A percentile compares a stretch with the other conserved stretches of the same genome.
Conservation (phyloP, 2,797 vertebrate species). For the Octomys mimax region DNA sequence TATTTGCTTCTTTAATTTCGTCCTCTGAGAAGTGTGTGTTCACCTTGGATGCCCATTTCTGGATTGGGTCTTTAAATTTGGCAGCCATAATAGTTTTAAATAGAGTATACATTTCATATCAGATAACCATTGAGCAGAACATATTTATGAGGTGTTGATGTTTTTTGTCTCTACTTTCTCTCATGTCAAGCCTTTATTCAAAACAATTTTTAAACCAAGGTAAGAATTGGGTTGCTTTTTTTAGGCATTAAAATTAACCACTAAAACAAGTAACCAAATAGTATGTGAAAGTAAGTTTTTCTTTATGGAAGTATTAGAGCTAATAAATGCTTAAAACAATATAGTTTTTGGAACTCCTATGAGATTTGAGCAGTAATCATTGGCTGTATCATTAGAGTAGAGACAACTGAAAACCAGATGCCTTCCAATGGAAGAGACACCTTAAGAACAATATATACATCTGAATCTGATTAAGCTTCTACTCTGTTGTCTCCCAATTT, state of each 20-base stretch:
- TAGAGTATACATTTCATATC: constrained; percentile 1
- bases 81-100: not conserved
- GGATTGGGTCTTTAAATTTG: no score
- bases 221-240: not conserved
- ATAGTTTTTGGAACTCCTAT: not conserved
- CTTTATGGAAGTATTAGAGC: not conserved
- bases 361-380: not conserved
- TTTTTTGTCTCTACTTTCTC: constrained; percentile 49
- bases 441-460: not conserved
- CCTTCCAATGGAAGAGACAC: not conserved
- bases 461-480: constrained; percentile 24
- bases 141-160: not conserved
- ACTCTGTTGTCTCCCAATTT: not conserved
- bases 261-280: not conserved
- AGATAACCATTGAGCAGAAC: constrained; percentile 1
- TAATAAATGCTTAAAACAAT: not conserved
- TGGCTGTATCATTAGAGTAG: constrained; percentile 11
- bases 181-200: not conserved
- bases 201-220: not conserved
- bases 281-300: not conserved
- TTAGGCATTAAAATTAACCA: constrained; percentile 4
- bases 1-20: no score
- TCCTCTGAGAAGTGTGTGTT: no score
- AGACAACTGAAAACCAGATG: not conserved
- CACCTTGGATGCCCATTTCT: no score